phyloP scores from a whole-genome alignment of 2,113 vertebrate species.

The Sorex araneus region DNA sequence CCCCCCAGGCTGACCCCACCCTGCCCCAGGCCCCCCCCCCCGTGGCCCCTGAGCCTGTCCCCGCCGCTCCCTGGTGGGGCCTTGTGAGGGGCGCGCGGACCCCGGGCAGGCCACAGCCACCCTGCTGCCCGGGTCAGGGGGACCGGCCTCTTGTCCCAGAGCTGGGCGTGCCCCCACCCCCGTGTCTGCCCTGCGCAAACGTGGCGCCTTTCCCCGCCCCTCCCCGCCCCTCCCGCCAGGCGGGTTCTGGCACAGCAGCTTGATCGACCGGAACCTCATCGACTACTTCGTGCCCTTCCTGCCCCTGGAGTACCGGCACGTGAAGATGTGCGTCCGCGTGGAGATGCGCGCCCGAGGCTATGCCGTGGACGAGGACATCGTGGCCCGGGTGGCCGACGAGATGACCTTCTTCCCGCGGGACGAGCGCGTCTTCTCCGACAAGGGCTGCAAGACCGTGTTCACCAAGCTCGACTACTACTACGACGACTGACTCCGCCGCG shows the following conservation, averaged over 20 bases:
- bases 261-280: conserved; percentile 96
- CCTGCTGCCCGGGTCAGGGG: no score
- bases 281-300: conserved; percentile 97
- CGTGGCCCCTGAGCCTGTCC: no score
- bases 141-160: no score
- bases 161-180: no score
- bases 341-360: conserved; percentile 90
- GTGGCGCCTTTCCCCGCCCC: no score
- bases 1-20: no score
- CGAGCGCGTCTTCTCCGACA: conserved; percentile 94
- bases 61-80: no score
- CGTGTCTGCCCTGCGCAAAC: no score
- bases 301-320: conserved; percentile 95
- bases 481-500: conserved; percentile 79
- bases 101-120: no score
- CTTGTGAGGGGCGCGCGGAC: no score
- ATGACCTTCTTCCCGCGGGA: conserved; percentile 95
- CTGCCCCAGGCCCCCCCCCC: no score
- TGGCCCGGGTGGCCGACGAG: conserved; percentile 90
- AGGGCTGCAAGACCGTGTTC: conserved; percentile 97
- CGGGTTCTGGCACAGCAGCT: conserved; percentile 96
- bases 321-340: conserved; percentile 93
- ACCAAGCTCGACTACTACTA: conserved; percentile 95
- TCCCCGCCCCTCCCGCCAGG: conserved; percentile 85
- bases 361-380: conserved; percentile 82